phyloP scores from a whole-genome alignment of 2,888 invertebrate species.

The Seira sanloemensis region DNA sequence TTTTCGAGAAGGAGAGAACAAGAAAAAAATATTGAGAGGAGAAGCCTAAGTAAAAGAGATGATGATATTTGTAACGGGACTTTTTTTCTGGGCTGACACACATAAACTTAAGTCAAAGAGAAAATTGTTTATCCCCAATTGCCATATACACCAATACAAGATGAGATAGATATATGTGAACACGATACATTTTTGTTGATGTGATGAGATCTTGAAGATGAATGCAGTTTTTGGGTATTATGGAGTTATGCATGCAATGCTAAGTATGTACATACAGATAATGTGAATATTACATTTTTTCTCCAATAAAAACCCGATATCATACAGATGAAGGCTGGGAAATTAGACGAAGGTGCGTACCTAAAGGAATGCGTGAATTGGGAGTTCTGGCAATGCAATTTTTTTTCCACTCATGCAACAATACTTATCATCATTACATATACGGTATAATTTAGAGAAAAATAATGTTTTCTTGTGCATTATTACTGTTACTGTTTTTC shows the following conservation, averaged over 20 bases:
- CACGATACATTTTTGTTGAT: slow-evolving; percentile 5
- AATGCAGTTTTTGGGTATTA: neutral
- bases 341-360: slow-evolving; percentile 17
- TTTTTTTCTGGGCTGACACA: slow-evolving; percentile 65
- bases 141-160: slow-evolving; percentile 39
- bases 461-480: slow-evolving; percentile 22
- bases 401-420: slow-evolving; percentile 34
- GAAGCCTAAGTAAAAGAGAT: slow-evolving; percentile 34
- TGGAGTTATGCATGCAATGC: slow-evolving; percentile 1
- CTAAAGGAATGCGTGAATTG: slow-evolving; percentile 58
- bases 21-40: slow-evolving; percentile 31
- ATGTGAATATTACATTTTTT: neutral
- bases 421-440: slow-evolving; percentile 4
- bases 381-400: slow-evolving; percentile 48
- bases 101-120: slow-evolving; percentile 51
- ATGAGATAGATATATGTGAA: neutral
- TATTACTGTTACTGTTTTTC: slow-evolving; percentile 43
- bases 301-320: slow-evolving; percentile 15
- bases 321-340: neutral
- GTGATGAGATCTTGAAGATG: slow-evolving; percentile 14
- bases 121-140: slow-evolving; percentile 46
- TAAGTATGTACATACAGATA: neutral
- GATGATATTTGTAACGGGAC: slow-evolving; percentile 56
- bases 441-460: slow-evolving; percentile 14
- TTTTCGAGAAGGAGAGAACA: slow-evolving; percentile 50